Evolutionary conservation across 2,888 invertebrate species (phyloP), one percentile per base, ranked within the genome.

Genomic region (Unio delphinus): DNA sequence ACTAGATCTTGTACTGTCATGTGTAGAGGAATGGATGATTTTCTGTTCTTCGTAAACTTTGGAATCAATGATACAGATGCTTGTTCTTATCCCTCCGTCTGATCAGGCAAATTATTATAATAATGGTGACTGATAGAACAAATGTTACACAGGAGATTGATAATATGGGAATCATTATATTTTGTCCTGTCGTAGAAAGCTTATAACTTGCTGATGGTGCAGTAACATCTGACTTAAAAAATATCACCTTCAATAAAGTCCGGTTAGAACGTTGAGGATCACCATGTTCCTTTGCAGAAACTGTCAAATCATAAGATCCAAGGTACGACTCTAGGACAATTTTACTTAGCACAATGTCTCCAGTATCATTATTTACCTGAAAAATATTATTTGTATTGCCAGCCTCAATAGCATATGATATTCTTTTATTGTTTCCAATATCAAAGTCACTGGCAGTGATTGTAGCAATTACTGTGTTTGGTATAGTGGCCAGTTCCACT

Each of bases 31-130:
- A 28, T 70, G 58, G 64, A 81, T 80, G 23, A 81, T 81, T 63
- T 79, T 81, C 63, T 76, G 76, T 64, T 81, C 76, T 64, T 81
- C 81, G 28, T 72, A 73, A 30, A 73, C 67, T 76, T 80, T 80
- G 15, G 79, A 73, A 65, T 71, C n/a, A n/a, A n/a, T n/a, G 74
- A 56, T 79, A 80, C 15, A 79, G 65, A 64, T 61, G 64, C n/a
- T 73, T 76, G 45, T 75, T 68, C 26, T 62, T 72, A 61, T 82
- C 79, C 34, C 72, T 77, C 62, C 73, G 66, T 57, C 72, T 71
- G n/a, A 80, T 74, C 3, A 80, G 65, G 61, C 75, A 79, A 45
- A 80, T 80, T 0, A 76, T 64, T 4, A 74, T 64, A 15, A 82
- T 80, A 15, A 82, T 78, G 11, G 72, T 71, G 17, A 80, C 76